Evolutionary conservation across 2,797 vertebrate species (phyloP), one percentile per base, ranked within the genome.

Genomic region (Heliangelus exortis): DNA sequence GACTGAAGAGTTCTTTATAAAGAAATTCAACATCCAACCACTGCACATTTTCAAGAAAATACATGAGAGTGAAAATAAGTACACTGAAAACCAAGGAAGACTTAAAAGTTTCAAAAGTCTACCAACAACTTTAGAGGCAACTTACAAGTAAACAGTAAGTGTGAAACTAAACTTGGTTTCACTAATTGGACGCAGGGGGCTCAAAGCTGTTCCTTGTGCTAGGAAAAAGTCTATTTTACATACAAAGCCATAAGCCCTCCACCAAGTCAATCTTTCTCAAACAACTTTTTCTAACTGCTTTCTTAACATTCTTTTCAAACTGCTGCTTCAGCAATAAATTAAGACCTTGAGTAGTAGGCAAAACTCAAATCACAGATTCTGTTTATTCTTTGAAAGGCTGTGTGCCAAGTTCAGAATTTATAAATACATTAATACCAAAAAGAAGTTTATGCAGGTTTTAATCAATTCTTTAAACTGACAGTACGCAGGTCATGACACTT

Each of bases 1-100:
- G 33, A 62, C 15, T 43, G 17, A 25, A 28, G 18, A 50, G 7
- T 59, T 7, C 20, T 36, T 36, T 36, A 36, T 31, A 15, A 76
- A 53, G 15, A 57, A 6, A 58, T 22, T 21, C 36, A 68, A 45
- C 22, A 50, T 9, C 15, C 26, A 73, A 41, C 13, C 22, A 33
- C 0, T 1, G 0, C 12, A 0, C 26, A 43, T 8, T 34, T 41
- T 65, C 41, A 76, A n/a, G 43, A 79, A 89, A 79, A 67, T 6
- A 21, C 0, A 47, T 0, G 4, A 6, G n/a, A 73, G 28, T 51
- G 48, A 69, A 87, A 87, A 55, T 22, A 77, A 77, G 14, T 4
- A 69, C 43, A 67, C 45, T 20, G 41, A 48, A 87, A 93, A 82
- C 14, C 10, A 51, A 13, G 18, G 39, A 2, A 58, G 6, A 36